Evolutionary conservation across 2,888 invertebrate genomes (phyloP).

Genomic region (Apamea sordens): DNA sequence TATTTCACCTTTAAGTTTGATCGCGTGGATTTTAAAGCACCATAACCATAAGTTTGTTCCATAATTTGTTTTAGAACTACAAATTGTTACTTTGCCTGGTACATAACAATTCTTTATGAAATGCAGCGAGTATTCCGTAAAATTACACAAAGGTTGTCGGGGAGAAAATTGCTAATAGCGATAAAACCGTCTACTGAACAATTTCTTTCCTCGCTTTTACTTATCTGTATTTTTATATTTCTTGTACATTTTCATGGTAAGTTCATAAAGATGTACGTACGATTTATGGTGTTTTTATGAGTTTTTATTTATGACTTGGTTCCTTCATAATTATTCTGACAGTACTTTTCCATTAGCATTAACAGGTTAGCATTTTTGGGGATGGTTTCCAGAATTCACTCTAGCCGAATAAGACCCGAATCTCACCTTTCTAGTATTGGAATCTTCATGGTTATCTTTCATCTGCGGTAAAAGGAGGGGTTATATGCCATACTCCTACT

Average conservation of each 20-base stretch:
- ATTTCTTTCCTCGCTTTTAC: slow-evolving; percentile 33
- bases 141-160: slow-evolving; percentile 30
- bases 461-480: neutral
- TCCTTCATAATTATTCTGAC: neutral
- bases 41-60: slow-evolving; percentile 4
- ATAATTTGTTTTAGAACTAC: slow-evolving; percentile 30
- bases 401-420: neutral
- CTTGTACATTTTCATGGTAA: slow-evolving; percentile 18
- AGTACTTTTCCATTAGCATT: slow-evolving; percentile 1
- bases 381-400: neutral
- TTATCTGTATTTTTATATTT: slow-evolving; percentile 5
- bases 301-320: neutral
- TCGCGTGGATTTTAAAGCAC: slow-evolving; percentile 23
- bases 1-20: slow-evolving; percentile 30
- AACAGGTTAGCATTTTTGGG: neutral
- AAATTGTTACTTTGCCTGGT: slow-evolving; percentile 39
- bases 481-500: neutral
- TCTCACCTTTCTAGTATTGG: neutral
- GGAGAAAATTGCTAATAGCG: slow-evolving; percentile 47
- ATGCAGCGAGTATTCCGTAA: slow-evolving; percentile 34
- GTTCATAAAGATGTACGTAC: slow-evolving; percentile 18
- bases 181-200: slow-evolving; percentile 12
- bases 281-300: slow-evolving; percentile 23
- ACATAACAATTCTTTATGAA: slow-evolving; percentile 37
- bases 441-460: neutral